These are phyloP conservation scores for Progne subis DNA, from an alignment of 2,113 vertebrate species.

Conservation along the genomic window DNA sequence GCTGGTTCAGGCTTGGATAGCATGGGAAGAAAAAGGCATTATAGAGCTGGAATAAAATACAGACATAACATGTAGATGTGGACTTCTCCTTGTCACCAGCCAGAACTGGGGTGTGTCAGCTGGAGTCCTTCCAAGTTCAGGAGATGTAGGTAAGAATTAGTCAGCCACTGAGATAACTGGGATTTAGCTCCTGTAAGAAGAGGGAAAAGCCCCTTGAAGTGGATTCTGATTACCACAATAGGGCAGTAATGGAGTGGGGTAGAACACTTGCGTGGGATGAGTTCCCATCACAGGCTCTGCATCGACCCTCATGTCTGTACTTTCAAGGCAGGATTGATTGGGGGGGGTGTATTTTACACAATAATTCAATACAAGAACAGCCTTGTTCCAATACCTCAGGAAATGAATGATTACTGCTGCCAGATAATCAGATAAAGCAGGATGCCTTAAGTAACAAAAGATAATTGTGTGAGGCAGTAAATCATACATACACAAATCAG, in stretches of 20 bases:
- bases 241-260: not conserved
- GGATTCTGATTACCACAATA: not conserved
- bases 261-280: not conserved
- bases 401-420: not conserved
- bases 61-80: not conserved
- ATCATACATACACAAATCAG: slow-evolving; percentile 29
- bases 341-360: not conserved
- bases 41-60: not conserved
- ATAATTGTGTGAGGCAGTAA: slow-evolving; percentile 22
- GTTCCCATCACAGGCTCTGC: not conserved
- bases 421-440: slow-evolving; percentile 34
- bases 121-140: not conserved
- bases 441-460: slow-evolving; percentile 1
- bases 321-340: not conserved
- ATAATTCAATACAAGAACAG: not conserved
- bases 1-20: not conserved
- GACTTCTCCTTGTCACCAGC: not conserved
- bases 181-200: not conserved
- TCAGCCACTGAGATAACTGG: not conserved
- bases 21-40: not conserved
- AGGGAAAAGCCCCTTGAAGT: not conserved
- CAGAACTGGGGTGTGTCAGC: not conserved
- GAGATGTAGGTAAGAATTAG: not conserved
- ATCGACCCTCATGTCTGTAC: not conserved
- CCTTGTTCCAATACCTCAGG: not conserved